phyloP scores from a whole-genome alignment of 2,797 vertebrate species.

The Tiaroga cobitis region DNA sequence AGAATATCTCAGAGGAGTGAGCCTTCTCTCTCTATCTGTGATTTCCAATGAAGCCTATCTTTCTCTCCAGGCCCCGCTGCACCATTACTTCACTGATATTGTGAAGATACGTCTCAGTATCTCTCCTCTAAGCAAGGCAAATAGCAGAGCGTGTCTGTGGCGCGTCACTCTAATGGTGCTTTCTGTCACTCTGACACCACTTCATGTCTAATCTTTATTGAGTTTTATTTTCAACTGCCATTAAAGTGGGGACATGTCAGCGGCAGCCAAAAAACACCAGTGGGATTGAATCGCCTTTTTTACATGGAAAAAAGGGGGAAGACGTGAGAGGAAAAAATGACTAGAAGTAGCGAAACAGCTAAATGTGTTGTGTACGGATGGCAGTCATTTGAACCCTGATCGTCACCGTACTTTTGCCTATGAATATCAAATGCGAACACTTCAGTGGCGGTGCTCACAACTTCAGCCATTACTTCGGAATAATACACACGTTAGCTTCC shows the following conservation, averaged over 20 bases:
- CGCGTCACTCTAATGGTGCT: slow-evolving; percentile 56
- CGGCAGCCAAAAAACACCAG: slow-evolving; percentile 40
- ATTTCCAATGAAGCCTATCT: slow-evolving; percentile 59
- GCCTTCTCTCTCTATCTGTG: slow-evolving; percentile 16
- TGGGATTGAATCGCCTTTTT: slow-evolving; percentile 21
- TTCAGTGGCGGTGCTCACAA: slow-evolving; percentile 76
- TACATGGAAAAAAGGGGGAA: slow-evolving; percentile 1
- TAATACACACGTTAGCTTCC: slow-evolving; percentile 82
- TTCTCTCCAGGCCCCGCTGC: slow-evolving; percentile 30
- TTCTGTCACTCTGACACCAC: slow-evolving; percentile 63
- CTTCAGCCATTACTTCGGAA: slow-evolving; percentile 81
- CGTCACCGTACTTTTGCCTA: slow-evolving; percentile 72
- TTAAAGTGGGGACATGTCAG: slow-evolving; percentile 53
- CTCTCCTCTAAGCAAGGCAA: slow-evolving; percentile 59
- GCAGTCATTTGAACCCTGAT: slow-evolving; percentile 74
- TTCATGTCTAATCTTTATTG: slow-evolving; percentile 58
- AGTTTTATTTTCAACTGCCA: slow-evolving; percentile 58
- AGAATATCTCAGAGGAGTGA: slow-evolving; percentile 7
- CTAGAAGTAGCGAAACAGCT: slow-evolving; percentile 16
- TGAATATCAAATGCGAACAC: slow-evolving; percentile 82
- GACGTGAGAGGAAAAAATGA: slow-evolving; percentile 9
- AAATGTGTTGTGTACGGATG: slow-evolving; percentile 44
- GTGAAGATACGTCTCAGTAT: slow-evolving; percentile 49
- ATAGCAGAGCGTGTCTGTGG: slow-evolving; percentile 40
- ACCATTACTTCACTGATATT: slow-evolving; percentile 53